A percentile compares a stretch with the other conserved stretches of the same genome.
Evolutionary conservation across 2,888 invertebrate genomes (phyloP).

Genomic region (Formica aserva): DNA sequence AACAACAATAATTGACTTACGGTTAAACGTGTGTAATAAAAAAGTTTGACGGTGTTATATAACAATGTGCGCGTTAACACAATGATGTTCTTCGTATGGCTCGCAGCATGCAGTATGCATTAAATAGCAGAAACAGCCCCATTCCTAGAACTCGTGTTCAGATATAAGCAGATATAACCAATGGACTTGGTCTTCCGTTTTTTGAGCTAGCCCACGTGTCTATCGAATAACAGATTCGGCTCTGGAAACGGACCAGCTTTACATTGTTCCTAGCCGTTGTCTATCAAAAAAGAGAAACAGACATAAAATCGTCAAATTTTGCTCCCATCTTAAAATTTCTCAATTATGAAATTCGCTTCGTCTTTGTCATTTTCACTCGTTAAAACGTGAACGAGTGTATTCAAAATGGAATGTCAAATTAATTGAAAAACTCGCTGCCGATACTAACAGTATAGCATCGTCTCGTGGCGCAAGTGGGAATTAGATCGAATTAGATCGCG

Average conservation of each 20-base stretch:
- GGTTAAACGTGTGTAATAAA: too few species aligned
- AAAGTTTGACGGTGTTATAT: too few species aligned
- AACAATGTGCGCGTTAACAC: too few species aligned
- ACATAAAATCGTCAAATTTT: background rate
- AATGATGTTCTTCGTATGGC: too few species aligned
- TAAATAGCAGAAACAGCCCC: too few species aligned
- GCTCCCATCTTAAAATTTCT: background rate
- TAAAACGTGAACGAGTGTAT: background rate
- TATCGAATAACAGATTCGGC: background rate
- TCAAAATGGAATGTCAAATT: background rate
- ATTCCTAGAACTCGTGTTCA: too few species aligned
- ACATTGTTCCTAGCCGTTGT: background rate
- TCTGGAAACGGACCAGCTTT: background rate
- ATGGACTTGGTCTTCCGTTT: too few species aligned
- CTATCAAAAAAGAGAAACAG: background rate
- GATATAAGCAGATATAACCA: too few species aligned
- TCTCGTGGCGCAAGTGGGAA: slow-evolving; percentile 25
- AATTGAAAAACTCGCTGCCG: slow-evolving; percentile 8
- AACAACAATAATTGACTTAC: too few species aligned
- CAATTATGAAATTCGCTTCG: background rate
- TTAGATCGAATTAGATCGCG: slow-evolving; percentile 67
- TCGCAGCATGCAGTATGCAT: too few species aligned
- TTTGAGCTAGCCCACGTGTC: too few species aligned
- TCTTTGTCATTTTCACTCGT: background rate
- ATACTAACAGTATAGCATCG: background rate